A percentile compares a stretch with the other conserved stretches of the same genome.
These are phyloP conservation scores for Molossus molossus DNA, from an alignment of 2,797 vertebrate genomes.

Conservation along the genomic window DNA sequence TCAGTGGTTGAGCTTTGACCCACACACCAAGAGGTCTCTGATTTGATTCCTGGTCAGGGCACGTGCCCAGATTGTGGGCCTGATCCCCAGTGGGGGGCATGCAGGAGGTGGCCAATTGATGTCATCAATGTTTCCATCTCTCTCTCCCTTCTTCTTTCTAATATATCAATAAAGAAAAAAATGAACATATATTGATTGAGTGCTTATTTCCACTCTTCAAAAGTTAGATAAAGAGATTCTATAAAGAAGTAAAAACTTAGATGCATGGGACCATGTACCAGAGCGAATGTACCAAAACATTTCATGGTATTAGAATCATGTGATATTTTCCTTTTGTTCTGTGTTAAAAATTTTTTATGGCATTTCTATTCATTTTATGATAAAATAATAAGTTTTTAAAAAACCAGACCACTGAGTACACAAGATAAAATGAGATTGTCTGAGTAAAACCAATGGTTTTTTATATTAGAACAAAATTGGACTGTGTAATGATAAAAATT, in stretches of 20 bases:
- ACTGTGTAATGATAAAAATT: conserved; percentile 19
- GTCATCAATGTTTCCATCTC: too few relatives aligned
- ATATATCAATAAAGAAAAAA: not conserved
- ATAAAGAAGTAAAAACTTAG: not conserved
- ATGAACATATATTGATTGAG: not conserved
- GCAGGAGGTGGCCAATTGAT: too few relatives aligned
- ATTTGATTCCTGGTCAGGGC: too few relatives aligned
- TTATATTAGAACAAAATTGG: not conserved
- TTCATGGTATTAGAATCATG: not conserved
- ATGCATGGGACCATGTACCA: not conserved
- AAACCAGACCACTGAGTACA: not conserved
- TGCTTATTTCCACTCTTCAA: not conserved
- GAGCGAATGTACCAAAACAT: not conserved
- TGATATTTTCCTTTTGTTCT: not conserved
- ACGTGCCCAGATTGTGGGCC: too few relatives aligned
- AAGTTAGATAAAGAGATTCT: not conserved
- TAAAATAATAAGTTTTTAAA: not conserved
- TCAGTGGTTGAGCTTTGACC: too few relatives aligned
- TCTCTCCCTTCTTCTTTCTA: too few relatives aligned
- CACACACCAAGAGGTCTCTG: too few relatives aligned
- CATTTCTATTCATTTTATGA: conserved; percentile 14
- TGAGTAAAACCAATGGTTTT: not conserved
- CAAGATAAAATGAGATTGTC: conserved; percentile 20
- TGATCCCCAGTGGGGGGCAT: too few relatives aligned
- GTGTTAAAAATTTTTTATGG: not conserved